Evolutionary conservation across 2,113 vertebrate species (phyloP).

Genomic region (Acrocephalus arundinaceus): DNA sequence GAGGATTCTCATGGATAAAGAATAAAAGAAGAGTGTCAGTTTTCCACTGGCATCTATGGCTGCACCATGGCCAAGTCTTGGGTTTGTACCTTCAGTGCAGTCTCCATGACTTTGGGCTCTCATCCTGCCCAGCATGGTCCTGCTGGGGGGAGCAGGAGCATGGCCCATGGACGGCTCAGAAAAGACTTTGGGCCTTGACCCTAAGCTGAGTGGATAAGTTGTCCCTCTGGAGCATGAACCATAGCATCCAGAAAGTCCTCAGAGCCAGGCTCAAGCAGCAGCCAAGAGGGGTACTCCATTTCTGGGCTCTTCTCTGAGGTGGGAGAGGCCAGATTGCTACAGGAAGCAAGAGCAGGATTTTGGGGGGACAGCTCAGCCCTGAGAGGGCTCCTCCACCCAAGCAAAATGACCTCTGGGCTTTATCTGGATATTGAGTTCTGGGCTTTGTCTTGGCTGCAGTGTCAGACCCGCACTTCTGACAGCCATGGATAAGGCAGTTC

Average conservation of each 20-base stretch:
- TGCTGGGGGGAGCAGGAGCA: background rate
- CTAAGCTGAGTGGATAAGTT: background rate
- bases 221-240: background rate
- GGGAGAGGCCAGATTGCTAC: background rate
- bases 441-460: background rate
- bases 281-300: background rate
- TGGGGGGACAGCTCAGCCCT: background rate
- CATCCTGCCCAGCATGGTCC: background rate
- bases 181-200: background rate
- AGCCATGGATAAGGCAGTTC: background rate
- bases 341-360: background rate
- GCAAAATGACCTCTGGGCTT: background rate
- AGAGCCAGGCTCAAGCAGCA: background rate
- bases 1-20: background rate
- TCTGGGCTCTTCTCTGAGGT: background rate
- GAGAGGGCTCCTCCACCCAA: background rate
- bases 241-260: background rate
- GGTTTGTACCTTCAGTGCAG: background rate
- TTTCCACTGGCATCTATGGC: background rate
- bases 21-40: background rate
- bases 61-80: background rate
- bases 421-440: background rate
- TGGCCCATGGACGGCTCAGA: background rate
- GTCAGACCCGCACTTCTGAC: background rate
- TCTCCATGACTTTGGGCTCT: accelerated